Conservation (phyloP, 1,140 invertebrate genomes). For the Panulirus ornatus region DNA sequence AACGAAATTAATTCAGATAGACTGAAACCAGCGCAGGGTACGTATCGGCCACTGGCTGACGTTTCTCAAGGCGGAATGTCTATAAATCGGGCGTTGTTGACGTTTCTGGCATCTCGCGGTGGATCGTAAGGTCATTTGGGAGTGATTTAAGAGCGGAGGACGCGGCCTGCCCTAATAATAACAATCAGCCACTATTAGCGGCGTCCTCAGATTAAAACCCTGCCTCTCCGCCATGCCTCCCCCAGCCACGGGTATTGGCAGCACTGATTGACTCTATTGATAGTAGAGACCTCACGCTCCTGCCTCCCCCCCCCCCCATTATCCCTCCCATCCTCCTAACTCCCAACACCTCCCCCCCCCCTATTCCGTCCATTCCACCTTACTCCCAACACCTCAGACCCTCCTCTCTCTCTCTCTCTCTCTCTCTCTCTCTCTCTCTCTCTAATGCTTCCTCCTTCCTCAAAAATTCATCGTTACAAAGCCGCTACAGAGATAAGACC, state of each 20-base stretch:
- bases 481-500: no score
- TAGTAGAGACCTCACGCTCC: neutral
- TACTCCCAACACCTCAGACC: neutral
- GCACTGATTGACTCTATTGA: slow-evolving; percentile 44
- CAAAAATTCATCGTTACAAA: no score
- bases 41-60: no score
- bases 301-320: neutral
- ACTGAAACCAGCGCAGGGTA: no score
- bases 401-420: neutral
- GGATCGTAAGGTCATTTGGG: slow-evolving; percentile 6
- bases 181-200: slow-evolving; percentile 23
- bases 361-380: neutral
- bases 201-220: slow-evolving; percentile 18
- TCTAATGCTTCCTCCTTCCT: no score
- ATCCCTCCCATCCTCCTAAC: neutral
- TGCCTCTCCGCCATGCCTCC: neutral
- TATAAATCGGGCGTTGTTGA: neutral
- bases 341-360: neutral
- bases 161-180: neutral
- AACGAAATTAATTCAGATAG: no score
- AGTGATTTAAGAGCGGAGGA: slow-evolving; percentile 17
- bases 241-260: neutral
- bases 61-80: no score
- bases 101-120: neutral
- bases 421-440: neutral